phyloP scores from a whole-genome alignment of 2,113 vertebrate genomes.

The Lynx canadensis region DNA sequence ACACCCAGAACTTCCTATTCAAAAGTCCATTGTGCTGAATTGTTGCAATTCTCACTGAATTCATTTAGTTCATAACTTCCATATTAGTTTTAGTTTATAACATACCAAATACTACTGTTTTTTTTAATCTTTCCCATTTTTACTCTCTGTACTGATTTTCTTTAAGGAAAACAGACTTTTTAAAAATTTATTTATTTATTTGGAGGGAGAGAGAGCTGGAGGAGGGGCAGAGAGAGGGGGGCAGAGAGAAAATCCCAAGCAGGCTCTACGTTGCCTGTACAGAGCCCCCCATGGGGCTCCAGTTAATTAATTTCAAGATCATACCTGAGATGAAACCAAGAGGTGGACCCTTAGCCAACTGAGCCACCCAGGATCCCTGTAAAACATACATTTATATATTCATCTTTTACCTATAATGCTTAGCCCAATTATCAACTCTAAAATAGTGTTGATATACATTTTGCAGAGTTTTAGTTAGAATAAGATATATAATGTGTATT shows the following conservation, averaged over 20 bases:
- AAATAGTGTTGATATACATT: not conserved
- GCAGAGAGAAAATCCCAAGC: too few species aligned
- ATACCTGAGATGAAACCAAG: too few species aligned
- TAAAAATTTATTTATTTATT: not conserved
- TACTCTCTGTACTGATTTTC: not conserved
- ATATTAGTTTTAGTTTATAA: not conserved
- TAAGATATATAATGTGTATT: not conserved
- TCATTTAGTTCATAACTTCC: not conserved
- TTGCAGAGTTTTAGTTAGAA: not conserved
- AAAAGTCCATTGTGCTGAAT: not conserved
- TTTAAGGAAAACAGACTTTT: not conserved
- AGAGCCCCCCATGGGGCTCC: too few species aligned
- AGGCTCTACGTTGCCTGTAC: too few species aligned
- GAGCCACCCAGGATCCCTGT: too few species aligned
- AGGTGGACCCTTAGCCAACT: too few species aligned
- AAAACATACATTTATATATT: not conserved
- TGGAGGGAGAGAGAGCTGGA: too few species aligned
- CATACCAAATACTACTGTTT: not conserved
- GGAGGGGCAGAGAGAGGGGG: too few species aligned
- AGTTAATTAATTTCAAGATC: too few species aligned
- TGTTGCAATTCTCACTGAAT: not conserved
- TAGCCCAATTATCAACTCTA: not conserved
- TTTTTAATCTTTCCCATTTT: not conserved
- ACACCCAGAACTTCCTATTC: not conserved
- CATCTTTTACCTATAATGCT: not conserved